Evolutionary conservation across 2,113 vertebrate genomes (phyloP), one percentile per base, ranked within the genome.

Genomic region (Psittacara wagleri): DNA sequence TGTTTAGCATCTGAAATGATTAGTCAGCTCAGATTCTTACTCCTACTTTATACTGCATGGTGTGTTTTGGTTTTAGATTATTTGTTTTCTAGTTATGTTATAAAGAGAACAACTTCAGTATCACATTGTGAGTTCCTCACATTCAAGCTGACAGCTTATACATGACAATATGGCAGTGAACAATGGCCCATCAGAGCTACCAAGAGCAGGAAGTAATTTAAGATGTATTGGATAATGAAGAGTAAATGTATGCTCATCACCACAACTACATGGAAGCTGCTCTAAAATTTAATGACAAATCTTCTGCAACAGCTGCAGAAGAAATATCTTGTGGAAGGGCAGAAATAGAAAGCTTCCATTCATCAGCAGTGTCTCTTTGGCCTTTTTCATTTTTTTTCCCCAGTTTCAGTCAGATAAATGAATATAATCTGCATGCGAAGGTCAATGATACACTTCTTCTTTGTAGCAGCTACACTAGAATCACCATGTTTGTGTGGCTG

Each of bases 131-230:
- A 91, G 57, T 88, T 92, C 54, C 92, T 84, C 39, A 3, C 80
- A 35, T 59, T 94, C 13, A 12, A 75, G 73, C 78, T 96, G 91
- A 82, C 92, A 95, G 96, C 54, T 94, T 84, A 73, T 44, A 37
- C 78, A 66, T 92, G 92, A 86, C 96, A 97, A 95, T 57, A 90
- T 59, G 69, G 35, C 68, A 69, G 44, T 24, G 92, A 96, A 95
- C 95, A 96, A 96, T 94, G 84, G 88, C 62, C 96, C 96, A 80
- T 97, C 97, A 97, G 91, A 96, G 96, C 86, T 89, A 63, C 88
- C 91, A 84, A 90, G 72, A 59, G 85, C 95, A 94, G 92, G 94
- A 95, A 96, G 92, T 90, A 91, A 95, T 97, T 91, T 95, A 86
- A 79, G 94, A 95, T 91, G 90, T 91, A 87, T 70, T 92, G 96